A percentile compares a stretch with the other conserved stretches of the same genome.
phyloP scores from a whole-genome alignment of 2,113 vertebrate genomes.

The Gallinago undulata region DNA sequence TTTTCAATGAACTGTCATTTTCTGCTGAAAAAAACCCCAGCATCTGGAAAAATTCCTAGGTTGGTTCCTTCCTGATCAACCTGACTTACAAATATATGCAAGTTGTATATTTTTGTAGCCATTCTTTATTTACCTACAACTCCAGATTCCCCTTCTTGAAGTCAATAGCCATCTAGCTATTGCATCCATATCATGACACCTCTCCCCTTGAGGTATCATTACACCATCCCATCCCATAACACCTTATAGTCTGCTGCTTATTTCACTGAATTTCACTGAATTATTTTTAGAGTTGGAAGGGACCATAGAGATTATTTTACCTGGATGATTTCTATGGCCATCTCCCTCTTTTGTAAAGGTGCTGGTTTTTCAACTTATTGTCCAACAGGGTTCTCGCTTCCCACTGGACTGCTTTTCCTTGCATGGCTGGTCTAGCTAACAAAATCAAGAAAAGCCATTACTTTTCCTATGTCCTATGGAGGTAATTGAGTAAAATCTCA shows the following conservation, averaged over 20 bases:
- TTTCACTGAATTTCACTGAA: too few species aligned
- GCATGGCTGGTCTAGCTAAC: neutral
- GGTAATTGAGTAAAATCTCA: neutral
- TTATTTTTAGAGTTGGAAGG: too few species aligned
- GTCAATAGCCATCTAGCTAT: neutral
- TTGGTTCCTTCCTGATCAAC: neutral
- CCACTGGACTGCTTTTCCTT: neutral
- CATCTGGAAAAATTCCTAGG: neutral
- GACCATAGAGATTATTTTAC: too few species aligned
- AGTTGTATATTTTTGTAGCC: neutral
- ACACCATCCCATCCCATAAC: too few species aligned
- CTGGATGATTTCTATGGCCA: neutral
- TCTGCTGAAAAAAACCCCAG: neutral
- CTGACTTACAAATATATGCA: neutral
- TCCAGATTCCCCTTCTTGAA: neutral
- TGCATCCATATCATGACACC: neutral
- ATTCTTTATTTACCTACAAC: neutral
- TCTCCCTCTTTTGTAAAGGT: neutral
- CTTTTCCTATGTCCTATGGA: neutral
- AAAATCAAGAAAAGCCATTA: neutral
- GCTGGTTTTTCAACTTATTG: neutral
- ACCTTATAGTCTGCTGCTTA: neutral
- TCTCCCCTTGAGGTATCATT: accelerated
- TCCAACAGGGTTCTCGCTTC: neutral
- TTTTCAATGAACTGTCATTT: neutral